Conservation (phyloP, 2,113 vertebrate species). For the Pomatorhinus ruficollis region DNA sequence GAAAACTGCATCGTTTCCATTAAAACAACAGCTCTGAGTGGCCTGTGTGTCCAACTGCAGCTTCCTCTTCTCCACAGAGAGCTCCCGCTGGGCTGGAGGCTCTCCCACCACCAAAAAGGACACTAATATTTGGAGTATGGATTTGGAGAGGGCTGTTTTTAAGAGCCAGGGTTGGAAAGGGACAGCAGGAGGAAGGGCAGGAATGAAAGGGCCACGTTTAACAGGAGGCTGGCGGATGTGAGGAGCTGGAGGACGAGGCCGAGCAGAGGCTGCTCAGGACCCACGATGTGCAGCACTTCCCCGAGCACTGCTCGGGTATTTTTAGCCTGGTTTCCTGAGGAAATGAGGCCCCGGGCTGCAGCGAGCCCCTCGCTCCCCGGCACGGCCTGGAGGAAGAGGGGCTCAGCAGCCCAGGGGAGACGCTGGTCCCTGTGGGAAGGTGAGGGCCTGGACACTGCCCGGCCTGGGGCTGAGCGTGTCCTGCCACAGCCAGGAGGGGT, state of each 20-base stretch:
- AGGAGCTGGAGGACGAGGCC: not conserved
- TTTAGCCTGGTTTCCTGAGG: constrained; percentile 30
- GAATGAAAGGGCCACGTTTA: fast-evolving
- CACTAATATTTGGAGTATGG: not conserved
- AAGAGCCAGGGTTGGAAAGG: not conserved
- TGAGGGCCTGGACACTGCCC: not conserved
- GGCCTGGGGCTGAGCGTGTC: not conserved
- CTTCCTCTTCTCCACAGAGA: not conserved
- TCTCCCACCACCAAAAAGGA: not conserved
- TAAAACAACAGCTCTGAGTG: not conserved
- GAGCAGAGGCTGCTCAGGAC: not conserved
- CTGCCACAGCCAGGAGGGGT: not conserved
- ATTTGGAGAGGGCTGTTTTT: not conserved
- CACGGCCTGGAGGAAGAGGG: not conserved
- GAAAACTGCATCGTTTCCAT: fast-evolving
- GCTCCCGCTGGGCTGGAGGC: fast-evolving
- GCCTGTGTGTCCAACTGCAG: not conserved
- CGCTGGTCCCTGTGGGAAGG: fast-evolving
- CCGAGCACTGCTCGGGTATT: not conserved
- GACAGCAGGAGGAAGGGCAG: fast-evolving
- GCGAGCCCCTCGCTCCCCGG: not conserved
- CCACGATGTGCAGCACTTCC: fast-evolving
- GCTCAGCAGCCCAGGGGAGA: fast-evolving
- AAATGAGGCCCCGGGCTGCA: not conserved
- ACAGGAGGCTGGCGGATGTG: fast-evolving